Evolutionary conservation across 2,888 invertebrate genomes (phyloP).

Genomic region (Thelaira solivaga): DNA sequence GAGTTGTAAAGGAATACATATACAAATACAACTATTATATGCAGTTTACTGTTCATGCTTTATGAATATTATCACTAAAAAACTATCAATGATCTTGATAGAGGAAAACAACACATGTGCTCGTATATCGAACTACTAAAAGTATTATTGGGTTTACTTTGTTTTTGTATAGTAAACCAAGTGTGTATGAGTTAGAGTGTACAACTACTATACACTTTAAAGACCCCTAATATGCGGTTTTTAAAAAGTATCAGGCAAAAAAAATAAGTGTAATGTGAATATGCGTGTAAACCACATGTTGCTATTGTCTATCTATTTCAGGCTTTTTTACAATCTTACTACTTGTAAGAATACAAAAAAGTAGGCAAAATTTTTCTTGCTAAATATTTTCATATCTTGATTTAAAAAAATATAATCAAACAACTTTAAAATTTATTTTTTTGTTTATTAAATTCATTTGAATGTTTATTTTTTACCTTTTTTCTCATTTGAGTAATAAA

Average conservation of each 20-base stretch:
- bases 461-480: not conserved
- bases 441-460: slow-evolving; percentile 12
- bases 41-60: no score
- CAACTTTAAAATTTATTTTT: slow-evolving; percentile 17
- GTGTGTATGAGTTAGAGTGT: not conserved
- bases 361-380: slow-evolving; percentile 29
- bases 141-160: not conserved
- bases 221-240: slow-evolving; percentile 11
- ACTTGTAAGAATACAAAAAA: slow-evolving; percentile 24
- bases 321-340: not conserved
- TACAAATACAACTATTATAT: no score
- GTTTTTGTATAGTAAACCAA: not conserved
- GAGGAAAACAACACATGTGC: not conserved
- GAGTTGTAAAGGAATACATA: not conserved
- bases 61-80: slow-evolving; percentile 52
- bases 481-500: no score
- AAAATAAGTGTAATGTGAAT: slow-evolving; percentile 15
- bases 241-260: not conserved
- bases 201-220: slow-evolving; percentile 13
- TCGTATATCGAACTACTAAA: slow-evolving; percentile 5
- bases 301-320: slow-evolving; percentile 4
- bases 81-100: slow-evolving; percentile 58
- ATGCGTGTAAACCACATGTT: slow-evolving; percentile 54
- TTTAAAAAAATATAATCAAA: slow-evolving; percentile 32
- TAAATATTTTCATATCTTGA: slow-evolving; percentile 44